These are phyloP conservation scores for Acronicta alni DNA, from an alignment of 2,888 invertebrate genomes.

Conservation along the genomic window DNA sequence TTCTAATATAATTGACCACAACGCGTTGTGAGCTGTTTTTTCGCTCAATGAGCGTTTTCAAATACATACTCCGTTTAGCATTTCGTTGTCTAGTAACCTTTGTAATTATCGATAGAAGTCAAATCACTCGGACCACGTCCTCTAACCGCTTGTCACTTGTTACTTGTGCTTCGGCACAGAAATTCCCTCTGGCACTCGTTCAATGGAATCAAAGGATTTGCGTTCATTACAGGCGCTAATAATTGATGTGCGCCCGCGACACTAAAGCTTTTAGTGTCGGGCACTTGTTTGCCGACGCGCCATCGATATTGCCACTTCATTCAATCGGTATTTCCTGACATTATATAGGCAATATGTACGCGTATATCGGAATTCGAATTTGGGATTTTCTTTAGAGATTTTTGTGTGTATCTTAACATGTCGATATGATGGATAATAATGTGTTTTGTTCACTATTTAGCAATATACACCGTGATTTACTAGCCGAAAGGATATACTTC, in stretches of 20 bases:
- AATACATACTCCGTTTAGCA: too few species aligned
- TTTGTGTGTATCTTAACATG: not conserved
- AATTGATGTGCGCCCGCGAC: slow-evolving; percentile 76
- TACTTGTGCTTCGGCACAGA: slow-evolving; percentile 50
- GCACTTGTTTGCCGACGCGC: slow-evolving; percentile 45
- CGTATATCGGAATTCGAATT: not conserved
- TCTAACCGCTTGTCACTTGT: slow-evolving; percentile 49
- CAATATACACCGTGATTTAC: too few species aligned
- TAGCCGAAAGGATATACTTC: too few species aligned
- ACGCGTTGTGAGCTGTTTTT: too few species aligned
- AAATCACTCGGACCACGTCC: not conserved
- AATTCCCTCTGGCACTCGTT: slow-evolving; percentile 79
- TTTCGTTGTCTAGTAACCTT: too few species aligned
- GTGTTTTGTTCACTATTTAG: too few species aligned
- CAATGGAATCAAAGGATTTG: slow-evolving; percentile 89
- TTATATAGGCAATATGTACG: not conserved
- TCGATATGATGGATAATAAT: too few species aligned
- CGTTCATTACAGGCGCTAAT: slow-evolving; percentile 85
- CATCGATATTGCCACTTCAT: slow-evolving; percentile 9
- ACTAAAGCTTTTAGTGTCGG: slow-evolving; percentile 53
- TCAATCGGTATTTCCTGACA: slow-evolving; percentile 4
- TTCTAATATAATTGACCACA: too few species aligned
- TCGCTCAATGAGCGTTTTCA: too few species aligned
- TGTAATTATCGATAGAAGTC: too few species aligned
- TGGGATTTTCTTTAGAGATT: slow-evolving; percentile 10